These are phyloP conservation scores for Antheraea assamensis DNA, from an alignment of 2,888 invertebrate species.

Conservation along the genomic window DNA sequence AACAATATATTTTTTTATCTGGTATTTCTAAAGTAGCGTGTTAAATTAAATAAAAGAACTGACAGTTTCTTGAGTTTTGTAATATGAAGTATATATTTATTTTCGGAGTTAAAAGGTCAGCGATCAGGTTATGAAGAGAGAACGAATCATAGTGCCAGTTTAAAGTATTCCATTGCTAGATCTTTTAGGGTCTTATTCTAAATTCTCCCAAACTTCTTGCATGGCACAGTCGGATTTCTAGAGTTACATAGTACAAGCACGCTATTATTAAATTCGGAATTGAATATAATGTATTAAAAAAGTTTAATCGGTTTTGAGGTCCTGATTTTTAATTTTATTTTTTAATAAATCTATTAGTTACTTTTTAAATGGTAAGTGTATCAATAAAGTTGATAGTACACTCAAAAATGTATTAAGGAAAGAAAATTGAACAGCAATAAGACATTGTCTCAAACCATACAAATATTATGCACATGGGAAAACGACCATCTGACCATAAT, in stretches of 20 bases:
- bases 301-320: no score
- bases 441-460: conserved; percentile 16
- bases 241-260: neutral
- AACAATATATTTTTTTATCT: no score
- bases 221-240: neutral
- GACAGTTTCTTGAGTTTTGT: no score
- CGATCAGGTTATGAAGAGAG: neutral
- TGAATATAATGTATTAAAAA: no score
- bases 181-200: neutral
- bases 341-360: no score
- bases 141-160: neutral
- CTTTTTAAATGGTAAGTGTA: no score
- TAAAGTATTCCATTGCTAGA: neutral
- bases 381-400: neutral
- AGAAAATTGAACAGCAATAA: neutral
- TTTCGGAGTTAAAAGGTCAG: no score
- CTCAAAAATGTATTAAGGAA: neutral
- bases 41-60: no score
- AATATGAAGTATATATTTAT: no score
- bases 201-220: neutral
- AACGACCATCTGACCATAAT: neutral
- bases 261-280: no score
- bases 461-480: conserved; percentile 8
- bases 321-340: no score
- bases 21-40: no score